phyloP scores from a whole-genome alignment of 2,113 vertebrate species.

The Leptosomus discolor region DNA sequence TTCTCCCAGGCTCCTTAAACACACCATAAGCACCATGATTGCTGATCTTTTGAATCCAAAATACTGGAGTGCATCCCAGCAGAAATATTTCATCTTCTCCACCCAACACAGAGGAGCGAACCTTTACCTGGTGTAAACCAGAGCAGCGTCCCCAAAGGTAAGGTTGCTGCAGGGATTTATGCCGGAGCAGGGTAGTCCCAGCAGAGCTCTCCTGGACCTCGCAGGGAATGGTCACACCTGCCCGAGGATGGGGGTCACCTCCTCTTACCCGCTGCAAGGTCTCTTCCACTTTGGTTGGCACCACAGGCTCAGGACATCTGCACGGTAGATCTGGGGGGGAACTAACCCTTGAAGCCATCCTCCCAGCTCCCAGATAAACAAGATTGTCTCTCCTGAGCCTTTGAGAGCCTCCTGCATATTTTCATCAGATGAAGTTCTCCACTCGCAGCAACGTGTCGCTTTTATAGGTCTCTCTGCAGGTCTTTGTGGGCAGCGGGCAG shows the following conservation, averaged over 20 bases:
- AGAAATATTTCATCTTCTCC: neutral
- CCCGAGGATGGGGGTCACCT: neutral
- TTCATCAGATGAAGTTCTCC: neutral
- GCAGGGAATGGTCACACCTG: neutral
- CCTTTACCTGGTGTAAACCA: neutral
- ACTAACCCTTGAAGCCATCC: neutral
- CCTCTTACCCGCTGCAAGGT: neutral
- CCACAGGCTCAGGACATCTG: neutral
- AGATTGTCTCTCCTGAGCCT: accelerated
- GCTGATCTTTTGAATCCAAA: neutral
- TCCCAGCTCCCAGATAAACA: neutral
- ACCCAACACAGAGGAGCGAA: neutral
- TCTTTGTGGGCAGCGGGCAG: neutral
- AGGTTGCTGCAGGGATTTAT: neutral
- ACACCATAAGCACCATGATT: neutral
- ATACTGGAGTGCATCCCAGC: neutral
- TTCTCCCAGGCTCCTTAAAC: neutral
- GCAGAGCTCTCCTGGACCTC: neutral
- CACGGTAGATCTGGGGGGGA: no score
- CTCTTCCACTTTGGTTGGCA: neutral
- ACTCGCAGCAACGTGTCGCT: accelerated
- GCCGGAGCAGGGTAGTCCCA: neutral
- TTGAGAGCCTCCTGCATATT: neutral
- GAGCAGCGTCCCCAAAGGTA: neutral
- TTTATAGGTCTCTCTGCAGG: neutral